Conservation (phyloP, 2,113 vertebrate genomes). For the Sorex araneus region DNA sequence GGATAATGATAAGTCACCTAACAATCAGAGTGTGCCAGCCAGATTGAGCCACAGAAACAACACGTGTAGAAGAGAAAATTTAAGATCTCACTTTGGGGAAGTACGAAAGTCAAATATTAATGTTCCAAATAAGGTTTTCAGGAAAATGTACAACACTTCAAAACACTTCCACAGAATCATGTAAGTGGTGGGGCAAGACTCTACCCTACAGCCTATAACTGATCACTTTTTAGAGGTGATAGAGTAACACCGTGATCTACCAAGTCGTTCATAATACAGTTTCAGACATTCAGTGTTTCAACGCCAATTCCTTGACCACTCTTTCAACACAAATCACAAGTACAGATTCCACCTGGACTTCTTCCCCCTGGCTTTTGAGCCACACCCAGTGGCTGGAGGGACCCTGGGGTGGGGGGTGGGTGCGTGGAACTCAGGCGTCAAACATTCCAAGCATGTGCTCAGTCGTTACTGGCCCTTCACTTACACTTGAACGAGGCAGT, state of each 20-base stretch:
- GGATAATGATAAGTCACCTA: conserved; percentile 60
- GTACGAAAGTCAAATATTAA: conserved; percentile 54
- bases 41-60: conserved; percentile 65
- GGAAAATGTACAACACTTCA: conserved; percentile 47
- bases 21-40: conserved; percentile 56
- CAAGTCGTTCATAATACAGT: not conserved
- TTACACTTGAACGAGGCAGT: not conserved
- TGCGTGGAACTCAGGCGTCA: too few species aligned
- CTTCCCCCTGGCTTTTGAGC: too few species aligned
- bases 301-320: too few species aligned
- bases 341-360: too few species aligned
- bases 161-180: conserved; percentile 38
- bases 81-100: conserved; percentile 58
- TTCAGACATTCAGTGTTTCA: too few species aligned
- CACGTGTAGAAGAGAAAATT: conserved; percentile 58
- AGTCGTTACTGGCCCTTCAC: too few species aligned
- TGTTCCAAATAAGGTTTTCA: conserved; percentile 50
- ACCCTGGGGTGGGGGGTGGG: too few species aligned
- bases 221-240: conserved; percentile 26
- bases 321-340: conserved; percentile 36
- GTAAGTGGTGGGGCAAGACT: conserved; percentile 1
- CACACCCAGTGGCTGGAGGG: too few species aligned
- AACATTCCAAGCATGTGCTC: too few species aligned
- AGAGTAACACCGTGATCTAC: too few species aligned
- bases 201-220: conserved; percentile 11